Evolutionary conservation across 2,797 vertebrate species (phyloP), one percentile per base, ranked within the genome.

Genomic region (Xiphorhynchus erythropygius): DNA sequence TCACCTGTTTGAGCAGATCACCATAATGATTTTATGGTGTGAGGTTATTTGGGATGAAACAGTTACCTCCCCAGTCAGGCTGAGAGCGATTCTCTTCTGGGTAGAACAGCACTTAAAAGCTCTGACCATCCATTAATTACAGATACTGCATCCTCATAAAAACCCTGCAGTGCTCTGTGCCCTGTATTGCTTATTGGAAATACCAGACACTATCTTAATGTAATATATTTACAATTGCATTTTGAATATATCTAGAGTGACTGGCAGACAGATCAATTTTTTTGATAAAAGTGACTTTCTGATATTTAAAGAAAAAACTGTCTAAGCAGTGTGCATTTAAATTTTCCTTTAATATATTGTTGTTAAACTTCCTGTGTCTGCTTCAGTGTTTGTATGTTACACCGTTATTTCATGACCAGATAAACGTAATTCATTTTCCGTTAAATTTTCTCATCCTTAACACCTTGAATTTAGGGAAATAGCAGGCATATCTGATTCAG

Each of bases 151-250:
- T n/a, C 13, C 65, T 75, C 69, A 67, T 32, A 86, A 59, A 94
- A 87, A 11, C 14, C 32, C 22, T 65, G 25, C 65, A 83, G 32
- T 30, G 24, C 77, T 84, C 41, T 55, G 19, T 57, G 60, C 68
- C 60, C 25, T 57, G 57, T 37, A 69, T 39, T 60, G 35, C 46
- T 88, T 85, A 92, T 91, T 4, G 37, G 79, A 89, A 92, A 93
- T 49, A 93, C n/a, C 55, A 93, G 73, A 52, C 6, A 16, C 42
- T 69, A 89, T 90, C 84, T 89, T 73, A 73, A 23, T 55, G 49
- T 42, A 87, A 70, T 87, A 62, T 80, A 81, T 90, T 94, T 94
- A 68, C 84, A 85, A 62, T 41, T 90, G 65, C 57, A 75, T 91
- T 94, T 92, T 89, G 44, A 85, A 80, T 87, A 44, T 69, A 57